Percentiles rank a stretch among this genome's conserved stretches.
Evolutionary conservation across 2,888 invertebrate genomes (phyloP).

Genomic region (Tachina grossa): DNA sequence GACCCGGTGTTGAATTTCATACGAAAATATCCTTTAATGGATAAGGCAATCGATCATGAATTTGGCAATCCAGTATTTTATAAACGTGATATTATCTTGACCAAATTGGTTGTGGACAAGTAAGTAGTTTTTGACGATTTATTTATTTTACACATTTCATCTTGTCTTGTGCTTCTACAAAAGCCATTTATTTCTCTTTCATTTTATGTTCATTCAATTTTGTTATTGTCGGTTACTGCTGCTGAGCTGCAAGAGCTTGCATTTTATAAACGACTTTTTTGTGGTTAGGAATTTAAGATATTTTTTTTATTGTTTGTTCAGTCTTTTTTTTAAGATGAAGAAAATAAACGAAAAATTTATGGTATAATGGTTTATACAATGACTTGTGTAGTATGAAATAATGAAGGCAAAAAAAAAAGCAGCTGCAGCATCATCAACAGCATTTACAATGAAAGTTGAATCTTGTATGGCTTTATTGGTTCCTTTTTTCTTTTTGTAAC

Average conservation of each 20-base stretch:
- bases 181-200: slow-evolving; percentile 46
- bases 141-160: slow-evolving; percentile 23
- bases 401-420: background rate
- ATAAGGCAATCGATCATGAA: slow-evolving; percentile 96
- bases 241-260: slow-evolving; percentile 26
- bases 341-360: slow-evolving; percentile 43
- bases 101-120: slow-evolving; percentile 94
- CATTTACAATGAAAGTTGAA: slow-evolving; percentile 12
- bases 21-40: slow-evolving; percentile 98
- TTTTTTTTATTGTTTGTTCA: slow-evolving; percentile 5
- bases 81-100: slow-evolving; percentile 95
- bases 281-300: slow-evolving; percentile 62
- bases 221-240: slow-evolving; percentile 36
- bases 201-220: slow-evolving; percentile 25
- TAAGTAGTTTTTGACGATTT: slow-evolving; percentile 76
- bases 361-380: slow-evolving; percentile 65
- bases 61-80: slow-evolving; percentile 96
- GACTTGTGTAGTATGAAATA: slow-evolving; percentile 49
- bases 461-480: slow-evolving; percentile 26
- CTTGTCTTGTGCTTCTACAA: slow-evolving; percentile 40
- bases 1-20: slow-evolving; percentile 98
- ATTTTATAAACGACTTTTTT: slow-evolving; percentile 66
- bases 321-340: slow-evolving; percentile 11
- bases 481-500: slow-evolving; percentile 28
- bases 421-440: slow-evolving; percentile 10